phyloP scores from a whole-genome alignment of 2,113 vertebrate species.

The Gallinago paraguaiae region DNA sequence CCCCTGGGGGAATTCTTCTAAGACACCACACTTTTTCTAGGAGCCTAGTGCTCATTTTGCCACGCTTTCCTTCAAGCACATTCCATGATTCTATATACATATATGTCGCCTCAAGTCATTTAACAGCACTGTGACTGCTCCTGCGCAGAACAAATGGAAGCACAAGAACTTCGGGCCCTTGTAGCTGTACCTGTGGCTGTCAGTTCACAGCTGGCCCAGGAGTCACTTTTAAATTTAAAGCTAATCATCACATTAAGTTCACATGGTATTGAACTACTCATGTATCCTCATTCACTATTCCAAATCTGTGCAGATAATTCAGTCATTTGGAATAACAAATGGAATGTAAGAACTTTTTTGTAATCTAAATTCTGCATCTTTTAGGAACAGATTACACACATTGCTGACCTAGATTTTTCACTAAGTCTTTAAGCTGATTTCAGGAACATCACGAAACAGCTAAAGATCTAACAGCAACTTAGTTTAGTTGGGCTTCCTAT shows the following conservation, averaged over 20 bases:
- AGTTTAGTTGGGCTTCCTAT: background rate
- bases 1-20: background rate
- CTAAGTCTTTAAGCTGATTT: background rate
- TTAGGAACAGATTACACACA: background rate
- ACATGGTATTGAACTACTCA: background rate
- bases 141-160: background rate
- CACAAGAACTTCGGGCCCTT: background rate
- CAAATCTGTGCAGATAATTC: background rate
- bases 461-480: background rate
- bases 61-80: background rate
- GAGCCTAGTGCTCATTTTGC: background rate
- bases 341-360: background rate
- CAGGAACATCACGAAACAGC: background rate
- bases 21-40: background rate
- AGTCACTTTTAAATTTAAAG: background rate
- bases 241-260: background rate
- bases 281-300: background rate
- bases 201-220: background rate
- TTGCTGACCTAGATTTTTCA: background rate
- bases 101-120: background rate
- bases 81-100: background rate
- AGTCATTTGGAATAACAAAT: background rate
- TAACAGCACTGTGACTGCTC: background rate
- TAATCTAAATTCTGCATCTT: background rate
- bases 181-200: background rate